A percentile compares a stretch with the other conserved stretches of the same genome.
Conservation (phyloP, 2,888 invertebrate genomes). For the Nomada ruficornis region DNA sequence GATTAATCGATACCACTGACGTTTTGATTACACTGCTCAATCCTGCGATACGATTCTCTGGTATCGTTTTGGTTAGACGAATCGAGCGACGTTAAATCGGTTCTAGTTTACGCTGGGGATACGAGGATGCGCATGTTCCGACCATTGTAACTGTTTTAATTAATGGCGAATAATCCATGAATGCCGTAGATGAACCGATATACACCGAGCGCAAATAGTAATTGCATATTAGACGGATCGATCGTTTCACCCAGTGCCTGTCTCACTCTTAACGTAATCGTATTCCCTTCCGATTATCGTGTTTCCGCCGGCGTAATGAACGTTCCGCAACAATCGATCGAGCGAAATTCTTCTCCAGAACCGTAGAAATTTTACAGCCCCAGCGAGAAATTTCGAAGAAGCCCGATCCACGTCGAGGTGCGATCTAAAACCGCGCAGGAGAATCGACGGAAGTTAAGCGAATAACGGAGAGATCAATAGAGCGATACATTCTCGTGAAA, state of each 20-base stretch:
- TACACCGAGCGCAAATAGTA: slow-evolving; percentile 41
- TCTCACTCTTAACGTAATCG: slow-evolving; percentile 41
- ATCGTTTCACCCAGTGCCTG: slow-evolving; percentile 27
- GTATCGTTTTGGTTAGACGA: slow-evolving; percentile 7
- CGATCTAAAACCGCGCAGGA: too few species aligned
- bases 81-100: slow-evolving; percentile 24
- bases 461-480: too few species aligned
- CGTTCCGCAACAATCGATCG: background rate
- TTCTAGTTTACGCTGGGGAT: background rate
- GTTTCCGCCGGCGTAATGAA: background rate
- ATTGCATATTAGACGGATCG: slow-evolving; percentile 55
- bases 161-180: slow-evolving; percentile 50
- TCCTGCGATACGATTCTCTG: slow-evolving; percentile 1
- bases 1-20: background rate
- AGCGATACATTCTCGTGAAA: too few species aligned
- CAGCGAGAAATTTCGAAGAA: too few species aligned
- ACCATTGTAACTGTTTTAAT: slow-evolving; percentile 48
- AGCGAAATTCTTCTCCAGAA: too few species aligned
- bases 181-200: slow-evolving; percentile 38
- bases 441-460: too few species aligned
- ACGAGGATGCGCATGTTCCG: slow-evolving; percentile 22
- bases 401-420: too few species aligned
- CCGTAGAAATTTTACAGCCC: too few species aligned
- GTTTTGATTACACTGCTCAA: slow-evolving; percentile 14
- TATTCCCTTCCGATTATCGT: slow-evolving; percentile 24